Evolutionary conservation across 2,888 invertebrate genomes (phyloP).

Genomic region (Euproctis similis): DNA sequence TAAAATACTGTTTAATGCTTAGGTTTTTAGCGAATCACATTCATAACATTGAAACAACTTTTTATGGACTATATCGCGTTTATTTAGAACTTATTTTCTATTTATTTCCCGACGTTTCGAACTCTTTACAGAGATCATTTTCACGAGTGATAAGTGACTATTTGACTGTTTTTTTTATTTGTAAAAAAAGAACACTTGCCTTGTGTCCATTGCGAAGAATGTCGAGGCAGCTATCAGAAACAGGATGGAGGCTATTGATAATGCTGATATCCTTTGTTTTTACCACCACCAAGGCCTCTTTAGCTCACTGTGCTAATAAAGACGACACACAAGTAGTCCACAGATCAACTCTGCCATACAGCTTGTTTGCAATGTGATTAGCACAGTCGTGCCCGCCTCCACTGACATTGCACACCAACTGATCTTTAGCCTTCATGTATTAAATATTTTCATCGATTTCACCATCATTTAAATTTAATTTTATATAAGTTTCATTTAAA

Average conservation of each 20-base stretch:
- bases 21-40: too few relatives aligned
- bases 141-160: too few relatives aligned
- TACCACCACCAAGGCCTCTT: conserved; percentile 42
- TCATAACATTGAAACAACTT: too few relatives aligned
- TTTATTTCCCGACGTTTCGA: too few relatives aligned
- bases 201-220: conserved; percentile 53
- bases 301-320: conserved; percentile 54
- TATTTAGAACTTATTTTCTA: too few relatives aligned
- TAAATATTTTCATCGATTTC: conserved; percentile 52
- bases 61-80: too few relatives aligned
- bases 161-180: too few relatives aligned
- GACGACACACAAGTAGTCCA: conserved; percentile 45
- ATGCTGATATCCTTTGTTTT: too few relatives aligned
- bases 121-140: too few relatives aligned
- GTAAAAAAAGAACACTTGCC: conserved; percentile 28
- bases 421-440: conserved; percentile 59
- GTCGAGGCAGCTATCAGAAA: conserved; percentile 24
- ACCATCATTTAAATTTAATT: conserved; percentile 38
- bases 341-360: conserved; percentile 49
- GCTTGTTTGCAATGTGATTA: conserved; percentile 67
- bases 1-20: too few relatives aligned
- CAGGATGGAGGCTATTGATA: conserved; percentile 32
- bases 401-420: conserved; percentile 68
- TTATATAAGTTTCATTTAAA: conserved; percentile 3
- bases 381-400: conserved; percentile 57